Evolutionary conservation across 2,888 invertebrate genomes (phyloP).

Genomic region (Chymomyza amoena): DNA sequence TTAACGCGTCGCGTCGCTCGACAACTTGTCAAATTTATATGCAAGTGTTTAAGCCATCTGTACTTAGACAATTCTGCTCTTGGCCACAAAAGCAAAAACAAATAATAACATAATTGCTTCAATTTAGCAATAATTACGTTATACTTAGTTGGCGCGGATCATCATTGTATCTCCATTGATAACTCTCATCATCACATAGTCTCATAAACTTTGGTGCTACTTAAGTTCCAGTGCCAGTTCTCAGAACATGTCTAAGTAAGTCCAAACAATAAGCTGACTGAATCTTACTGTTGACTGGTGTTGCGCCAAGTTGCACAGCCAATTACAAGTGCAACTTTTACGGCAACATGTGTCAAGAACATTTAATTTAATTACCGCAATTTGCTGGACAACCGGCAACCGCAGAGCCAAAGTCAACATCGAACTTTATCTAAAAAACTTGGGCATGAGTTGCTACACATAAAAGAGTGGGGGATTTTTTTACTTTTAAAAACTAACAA

Average conservation of each 20-base stretch:
- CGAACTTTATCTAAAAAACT: background rate
- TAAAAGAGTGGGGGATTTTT: too few relatives aligned
- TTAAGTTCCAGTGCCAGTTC: background rate
- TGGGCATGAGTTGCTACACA: background rate
- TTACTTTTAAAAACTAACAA: background rate
- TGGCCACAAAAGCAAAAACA: background rate
- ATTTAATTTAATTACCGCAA: conserved; percentile 46
- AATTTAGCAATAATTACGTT: conserved; percentile 44
- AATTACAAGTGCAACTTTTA: conserved; percentile 39
- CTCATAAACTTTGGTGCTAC: background rate
- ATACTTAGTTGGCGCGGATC: background rate
- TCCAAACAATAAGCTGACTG: background rate
- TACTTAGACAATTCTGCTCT: background rate
- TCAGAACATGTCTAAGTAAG: background rate
- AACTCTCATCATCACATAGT: background rate
- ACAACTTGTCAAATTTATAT: conserved; percentile 66
- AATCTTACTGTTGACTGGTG: conserved; percentile 1
- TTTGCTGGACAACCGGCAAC: background rate
- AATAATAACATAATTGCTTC: conserved; percentile 39
- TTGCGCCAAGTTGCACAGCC: conserved; percentile 12
- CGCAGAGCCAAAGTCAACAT: conserved; percentile 3
- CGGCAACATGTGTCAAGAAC: conserved; percentile 50
- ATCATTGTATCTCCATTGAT: background rate
- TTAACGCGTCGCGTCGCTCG: conserved; percentile 7
- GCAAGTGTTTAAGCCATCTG: conserved; percentile 55